Evolutionary conservation across 2,888 invertebrate genomes (phyloP).

Genomic region (Hybos culiciformis): DNA sequence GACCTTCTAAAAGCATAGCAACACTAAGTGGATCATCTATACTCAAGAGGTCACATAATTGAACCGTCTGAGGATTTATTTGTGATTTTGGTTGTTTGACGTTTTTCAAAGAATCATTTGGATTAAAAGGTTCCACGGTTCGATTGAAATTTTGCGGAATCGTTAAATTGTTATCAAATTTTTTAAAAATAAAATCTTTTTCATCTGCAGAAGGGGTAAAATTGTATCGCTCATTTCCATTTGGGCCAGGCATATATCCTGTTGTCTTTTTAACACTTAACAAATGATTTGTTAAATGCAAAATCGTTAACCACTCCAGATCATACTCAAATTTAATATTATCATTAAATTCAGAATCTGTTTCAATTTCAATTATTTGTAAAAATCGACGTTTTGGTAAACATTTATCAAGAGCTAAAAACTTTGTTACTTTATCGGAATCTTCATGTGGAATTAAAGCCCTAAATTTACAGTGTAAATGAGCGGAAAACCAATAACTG

Average conservation of each 20-base stretch:
- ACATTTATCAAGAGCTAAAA: constrained; percentile 94
- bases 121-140: constrained; percentile 53
- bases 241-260: constrained; percentile 68
- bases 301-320: constrained; percentile 85
- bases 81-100: constrained; percentile 38
- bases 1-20: constrained; percentile 40
- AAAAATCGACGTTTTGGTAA: constrained; percentile 77
- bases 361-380: constrained; percentile 61
- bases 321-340: constrained; percentile 47
- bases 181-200: constrained; percentile 44
- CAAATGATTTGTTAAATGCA: constrained; percentile 80
- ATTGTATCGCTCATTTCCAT: constrained; percentile 44
- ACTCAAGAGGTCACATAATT: constrained; percentile 51
- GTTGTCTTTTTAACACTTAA: constrained; percentile 53
- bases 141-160: constrained; percentile 67
- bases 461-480: constrained; percentile 91
- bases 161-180: constrained; percentile 51
- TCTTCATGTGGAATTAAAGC: constrained; percentile 67
- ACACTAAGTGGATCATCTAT: constrained; percentile 71
- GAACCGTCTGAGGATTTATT: constrained; percentile 54
- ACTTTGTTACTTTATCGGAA: constrained; percentile 52
- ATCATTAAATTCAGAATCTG: constrained; percentile 37
- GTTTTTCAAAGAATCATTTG: constrained; percentile 31
- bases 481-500: constrained; percentile 91
- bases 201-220: constrained; percentile 57